Conservation (phyloP, 1,140 invertebrate genomes). For the Drosophila ananassae region DNA sequence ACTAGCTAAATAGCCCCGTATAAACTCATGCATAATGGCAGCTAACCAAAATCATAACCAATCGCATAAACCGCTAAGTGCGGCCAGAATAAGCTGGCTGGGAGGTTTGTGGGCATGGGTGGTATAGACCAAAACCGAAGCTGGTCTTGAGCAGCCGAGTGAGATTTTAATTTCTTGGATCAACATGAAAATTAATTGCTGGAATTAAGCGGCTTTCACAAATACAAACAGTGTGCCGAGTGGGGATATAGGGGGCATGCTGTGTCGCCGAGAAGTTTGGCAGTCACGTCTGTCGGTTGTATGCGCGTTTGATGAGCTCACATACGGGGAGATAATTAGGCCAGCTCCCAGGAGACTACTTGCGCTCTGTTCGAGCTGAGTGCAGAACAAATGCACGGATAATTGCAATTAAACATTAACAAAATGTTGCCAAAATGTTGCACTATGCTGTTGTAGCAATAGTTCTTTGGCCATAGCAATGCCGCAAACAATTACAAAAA, state of each 20-base stretch:
- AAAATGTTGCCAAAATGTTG: constrained; percentile 52
- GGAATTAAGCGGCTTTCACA: constrained; percentile 73
- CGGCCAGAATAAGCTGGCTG: constrained; percentile 40
- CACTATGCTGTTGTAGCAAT: constrained; percentile 9
- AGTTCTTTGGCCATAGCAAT: constrained; percentile 11
- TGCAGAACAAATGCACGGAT: constrained; percentile 34
- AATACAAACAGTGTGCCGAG: constrained; percentile 55
- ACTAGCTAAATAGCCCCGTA: constrained; percentile 6
- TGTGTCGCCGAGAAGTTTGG: constrained; percentile 4
- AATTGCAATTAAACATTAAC: constrained; percentile 64
- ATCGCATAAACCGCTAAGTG: constrained; percentile 61
- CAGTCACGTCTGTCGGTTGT: constrained; percentile 34
- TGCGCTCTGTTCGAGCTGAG: constrained; percentile 13
- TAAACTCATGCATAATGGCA: constrained; percentile 17
- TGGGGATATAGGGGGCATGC: neutral
- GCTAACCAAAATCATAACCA: constrained; percentile 41
- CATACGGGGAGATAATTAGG: constrained; percentile 54
- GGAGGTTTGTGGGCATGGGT: neutral
- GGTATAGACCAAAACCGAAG: constrained; percentile 8
- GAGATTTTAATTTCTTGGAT: constrained; percentile 80
- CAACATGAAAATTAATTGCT: constrained; percentile 82
- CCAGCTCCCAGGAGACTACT: constrained; percentile 24
- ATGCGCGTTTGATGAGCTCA: constrained; percentile 58
- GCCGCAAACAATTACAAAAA: constrained; percentile 54
- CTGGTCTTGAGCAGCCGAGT: constrained; percentile 54